Evolutionary conservation across 2,797 vertebrate species (phyloP).

Genomic region (Schizothorax lantsangensis): DNA sequence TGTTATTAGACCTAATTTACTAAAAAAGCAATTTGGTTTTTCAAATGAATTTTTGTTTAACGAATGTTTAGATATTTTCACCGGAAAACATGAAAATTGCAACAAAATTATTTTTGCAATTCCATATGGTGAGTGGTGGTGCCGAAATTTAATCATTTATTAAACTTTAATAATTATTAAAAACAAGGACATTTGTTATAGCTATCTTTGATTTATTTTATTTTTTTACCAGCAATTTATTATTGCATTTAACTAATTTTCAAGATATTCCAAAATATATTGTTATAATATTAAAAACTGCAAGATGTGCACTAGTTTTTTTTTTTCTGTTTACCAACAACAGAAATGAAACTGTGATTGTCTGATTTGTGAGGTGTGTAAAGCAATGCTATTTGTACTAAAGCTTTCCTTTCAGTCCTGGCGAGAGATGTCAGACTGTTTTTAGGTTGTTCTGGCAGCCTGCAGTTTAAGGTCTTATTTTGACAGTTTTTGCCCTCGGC

Average conservation of each 20-base stretch:
- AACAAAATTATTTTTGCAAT: neutral
- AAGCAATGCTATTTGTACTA: conserved; percentile 34
- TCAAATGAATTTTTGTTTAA: no score
- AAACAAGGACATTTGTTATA: neutral
- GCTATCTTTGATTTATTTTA: neutral
- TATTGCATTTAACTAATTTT: neutral
- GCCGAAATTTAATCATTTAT: neutral
- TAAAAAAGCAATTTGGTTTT: neutral
- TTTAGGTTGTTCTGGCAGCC: conserved; percentile 75
- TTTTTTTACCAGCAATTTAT: neutral
- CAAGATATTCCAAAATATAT: neutral
- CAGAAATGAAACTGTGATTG: neutral
- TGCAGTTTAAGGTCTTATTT: conserved; percentile 77
- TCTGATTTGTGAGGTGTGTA: conserved; percentile 37
- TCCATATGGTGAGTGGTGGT: neutral
- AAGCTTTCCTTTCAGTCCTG: conserved; percentile 60
- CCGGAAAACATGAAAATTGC: neutral
- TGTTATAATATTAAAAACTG: neutral
- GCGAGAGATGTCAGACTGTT: conserved; percentile 63
- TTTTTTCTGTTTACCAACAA: neutral
- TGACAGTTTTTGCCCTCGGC: conserved; percentile 77
- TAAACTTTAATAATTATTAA: neutral
- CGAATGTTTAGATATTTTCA: neutral
- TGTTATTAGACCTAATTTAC: neutral
- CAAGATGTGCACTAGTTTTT: neutral